Evolutionary conservation across 2,113 vertebrate species (phyloP).

Genomic region (Burhinus bistriatus): DNA sequence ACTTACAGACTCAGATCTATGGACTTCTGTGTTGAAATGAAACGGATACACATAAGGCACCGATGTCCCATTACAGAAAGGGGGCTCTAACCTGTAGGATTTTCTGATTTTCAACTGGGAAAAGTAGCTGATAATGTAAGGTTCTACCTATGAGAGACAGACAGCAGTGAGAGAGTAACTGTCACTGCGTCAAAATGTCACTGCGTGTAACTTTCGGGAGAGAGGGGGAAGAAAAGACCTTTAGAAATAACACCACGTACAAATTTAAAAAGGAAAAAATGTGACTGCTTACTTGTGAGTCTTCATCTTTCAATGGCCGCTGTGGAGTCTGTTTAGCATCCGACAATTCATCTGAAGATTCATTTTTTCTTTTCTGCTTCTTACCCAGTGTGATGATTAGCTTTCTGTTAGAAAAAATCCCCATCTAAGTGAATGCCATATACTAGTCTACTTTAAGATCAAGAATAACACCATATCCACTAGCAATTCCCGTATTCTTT

Average conservation of each 20-base stretch:
- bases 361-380: conserved; percentile 94
- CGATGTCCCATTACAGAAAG: background rate
- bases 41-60: background rate
- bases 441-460: background rate
- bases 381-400: conserved; percentile 96
- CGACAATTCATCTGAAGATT: conserved; percentile 91
- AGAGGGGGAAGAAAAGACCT: background rate
- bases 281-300: conserved; percentile 81
- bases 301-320: conserved; percentile 81
- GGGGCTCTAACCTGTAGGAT: background rate
- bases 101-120: background rate
- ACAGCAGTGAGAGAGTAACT: background rate
- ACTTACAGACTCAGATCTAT: background rate
- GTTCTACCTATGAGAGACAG: background rate
- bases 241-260: background rate
- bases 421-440: background rate
- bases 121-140: background rate
- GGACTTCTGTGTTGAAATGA: background rate
- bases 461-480: background rate
- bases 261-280: background rate
- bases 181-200: background rate
- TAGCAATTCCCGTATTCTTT: background rate
- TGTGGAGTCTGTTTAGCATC: conserved; percentile 85
- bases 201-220: background rate
- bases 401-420: conserved; percentile 78